These are phyloP conservation scores for Danionella dracula DNA, from an alignment of 2,797 vertebrate genomes.

Conservation along the genomic window DNA sequence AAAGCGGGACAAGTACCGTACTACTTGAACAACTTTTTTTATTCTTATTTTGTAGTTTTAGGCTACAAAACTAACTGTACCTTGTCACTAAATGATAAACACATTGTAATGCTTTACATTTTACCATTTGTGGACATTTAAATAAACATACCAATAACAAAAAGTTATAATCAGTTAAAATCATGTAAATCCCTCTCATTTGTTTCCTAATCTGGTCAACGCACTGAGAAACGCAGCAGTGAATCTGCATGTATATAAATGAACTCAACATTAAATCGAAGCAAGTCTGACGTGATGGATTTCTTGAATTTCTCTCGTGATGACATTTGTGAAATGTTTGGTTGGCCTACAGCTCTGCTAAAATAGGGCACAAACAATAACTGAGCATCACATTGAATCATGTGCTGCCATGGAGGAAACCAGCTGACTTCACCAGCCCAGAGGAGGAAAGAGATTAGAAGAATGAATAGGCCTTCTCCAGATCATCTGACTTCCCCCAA, in stretches of 20 bases:
- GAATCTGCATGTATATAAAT: neutral
- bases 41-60: no score
- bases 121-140: no score
- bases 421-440: constrained; percentile 67
- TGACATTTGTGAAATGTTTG: constrained; percentile 36
- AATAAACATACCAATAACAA: no score
- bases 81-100: no score
- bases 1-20: no score
- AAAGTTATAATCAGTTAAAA: no score
- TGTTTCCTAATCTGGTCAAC: neutral
- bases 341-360: constrained; percentile 54
- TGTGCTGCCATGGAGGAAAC: constrained; percentile 64
- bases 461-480: constrained; percentile 41
- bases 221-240: neutral
- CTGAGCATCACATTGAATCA: constrained; percentile 67
- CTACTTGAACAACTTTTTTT: no score
- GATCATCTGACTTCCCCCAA: constrained; percentile 46
- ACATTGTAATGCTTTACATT: no score
- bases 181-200: no score
- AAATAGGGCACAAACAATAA: constrained; percentile 71
- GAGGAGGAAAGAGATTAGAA: constrained; percentile 33
- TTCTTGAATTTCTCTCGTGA: neutral
- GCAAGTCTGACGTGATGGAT: neutral
- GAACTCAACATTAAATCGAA: neutral
- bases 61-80: no score